phyloP scores from a whole-genome alignment of 2,113 vertebrate species.

The Nyctereutes procyonoides region DNA sequence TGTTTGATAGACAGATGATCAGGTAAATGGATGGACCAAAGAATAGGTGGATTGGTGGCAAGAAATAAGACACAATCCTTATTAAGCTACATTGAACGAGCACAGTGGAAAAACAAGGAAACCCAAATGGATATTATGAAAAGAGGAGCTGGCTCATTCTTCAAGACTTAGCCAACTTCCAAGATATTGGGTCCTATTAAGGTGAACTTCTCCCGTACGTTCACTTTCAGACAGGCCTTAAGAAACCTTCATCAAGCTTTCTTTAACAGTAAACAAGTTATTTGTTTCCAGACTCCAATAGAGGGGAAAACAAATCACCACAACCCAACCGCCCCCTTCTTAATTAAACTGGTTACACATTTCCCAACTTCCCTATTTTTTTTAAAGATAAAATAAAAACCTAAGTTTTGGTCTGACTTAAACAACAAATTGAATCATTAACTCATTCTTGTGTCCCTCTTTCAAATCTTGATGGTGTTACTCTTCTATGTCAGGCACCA shows the following conservation, averaged over 20 bases:
- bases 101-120: neutral
- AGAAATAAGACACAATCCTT: neutral
- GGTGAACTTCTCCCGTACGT: neutral
- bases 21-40: neutral
- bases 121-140: neutral
- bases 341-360: neutral
- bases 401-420: neutral
- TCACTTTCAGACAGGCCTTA: neutral
- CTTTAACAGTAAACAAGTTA: neutral
- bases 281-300: constrained; percentile 12
- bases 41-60: neutral
- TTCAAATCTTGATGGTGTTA: neutral
- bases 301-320: neutral
- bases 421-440: neutral
- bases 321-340: neutral
- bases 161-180: neutral
- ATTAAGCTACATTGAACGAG: neutral
- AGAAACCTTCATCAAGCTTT: neutral
- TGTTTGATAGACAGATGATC: neutral
- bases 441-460: neutral
- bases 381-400: neutral
- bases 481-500: neutral
- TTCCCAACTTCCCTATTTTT: neutral
- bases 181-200: neutral
- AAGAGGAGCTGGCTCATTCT: neutral